Base-by-base conservation (phyloP, 1,140 invertebrate species). In the Aphelenchoides fujianensis region DNA sequence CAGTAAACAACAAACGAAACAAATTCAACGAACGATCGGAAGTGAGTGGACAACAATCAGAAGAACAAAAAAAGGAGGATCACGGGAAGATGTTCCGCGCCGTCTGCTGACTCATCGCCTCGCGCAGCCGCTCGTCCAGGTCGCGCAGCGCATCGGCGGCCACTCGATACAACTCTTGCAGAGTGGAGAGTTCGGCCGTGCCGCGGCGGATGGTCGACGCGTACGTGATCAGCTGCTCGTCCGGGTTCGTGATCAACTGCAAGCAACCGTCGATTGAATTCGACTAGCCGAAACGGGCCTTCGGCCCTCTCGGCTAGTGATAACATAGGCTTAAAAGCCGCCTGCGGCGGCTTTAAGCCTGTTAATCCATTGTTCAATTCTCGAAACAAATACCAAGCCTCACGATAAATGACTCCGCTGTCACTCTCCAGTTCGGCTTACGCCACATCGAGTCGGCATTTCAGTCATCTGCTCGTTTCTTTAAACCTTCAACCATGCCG, bases 161-260 rank as follows among this genome's bases (percentile, higher is more conserved):
- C 37, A 66, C n/a, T 30, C 53, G 37, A 30, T 66, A 66, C 19
- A 35, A n/a, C 3, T 66, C 63, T 16, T 30, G 16, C 36, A 30
- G n/a, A 2, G 63, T 66, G 23, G 63, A 66, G n/a, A 66, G 53
- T 31, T 66, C 63, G 36, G 53, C 31, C 3, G 63, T 66, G 3
- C 63, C 63, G 30, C 63, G 63, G 32, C 31, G 63, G 53, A 66
- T 37, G 16, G 16, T 66, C 16, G 63, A 12, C 12, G 63, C 27
- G 53, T 34, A 66, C 12, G 63, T 63, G 2, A 66, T 30, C 31
- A 66, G 32, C 37, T 35, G 31, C 37, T 66, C 32, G n/a, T 66
- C 63, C n/a, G 16, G 27, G 23, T 59, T 32, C 5, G 55, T 5
- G 19, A 59, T 59, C 23, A 32, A 19, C 55, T 59, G 19, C 12